Base-by-base conservation (phyloP, 2,888 invertebrate genomes). In the Pocota personata region DNA sequence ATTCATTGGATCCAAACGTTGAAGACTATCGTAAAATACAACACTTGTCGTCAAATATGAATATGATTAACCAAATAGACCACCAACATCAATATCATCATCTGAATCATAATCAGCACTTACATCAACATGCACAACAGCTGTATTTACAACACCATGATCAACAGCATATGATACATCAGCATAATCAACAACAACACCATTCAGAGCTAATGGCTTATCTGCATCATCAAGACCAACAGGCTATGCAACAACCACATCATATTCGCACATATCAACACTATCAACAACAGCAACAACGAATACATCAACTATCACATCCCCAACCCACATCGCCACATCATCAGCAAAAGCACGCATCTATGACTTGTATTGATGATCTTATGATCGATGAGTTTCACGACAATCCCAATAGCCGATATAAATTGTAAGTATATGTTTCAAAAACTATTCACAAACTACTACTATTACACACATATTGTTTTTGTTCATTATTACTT, bases 331-430 rank as follows among this genome's bases (percentile, higher is more conserved):
- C 78, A n/a, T 87, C 87, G 1, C 86, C 87, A 2, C 87, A 82
- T 30, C 78, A 83, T 10, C 84, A 87, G 24, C 88, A 87, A 30
- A 88, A 89, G 12, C 80, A 69, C 21, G 58, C 82, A 21, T 55
- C 80, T 6, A 82, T 88, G 32, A 88, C 82, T 14, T 89, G 88
- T 30, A 83, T 90, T 79, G 87, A 91, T 69, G 92, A 91, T 64
- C 87, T 92, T 8, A 90, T 92, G 88, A 91, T 91, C 86, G 92
- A 92, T 24, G 92, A 92, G 24, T 90, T 90, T 55, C 90, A 91
- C 7, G 91, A 92, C 14, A 91, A 91, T 71, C 90, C 89, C 0
- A 89, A 87, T 19, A 87, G 89, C 16, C 88, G 90, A 14, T 92
- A 89, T 82, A 92, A 92, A 90, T 83, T 92, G 92, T 92, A 88